Evolutionary conservation across 2,113 vertebrate genomes (phyloP), one percentile per base, ranked within the genome.

Genomic region (Sterna hirundo): DNA sequence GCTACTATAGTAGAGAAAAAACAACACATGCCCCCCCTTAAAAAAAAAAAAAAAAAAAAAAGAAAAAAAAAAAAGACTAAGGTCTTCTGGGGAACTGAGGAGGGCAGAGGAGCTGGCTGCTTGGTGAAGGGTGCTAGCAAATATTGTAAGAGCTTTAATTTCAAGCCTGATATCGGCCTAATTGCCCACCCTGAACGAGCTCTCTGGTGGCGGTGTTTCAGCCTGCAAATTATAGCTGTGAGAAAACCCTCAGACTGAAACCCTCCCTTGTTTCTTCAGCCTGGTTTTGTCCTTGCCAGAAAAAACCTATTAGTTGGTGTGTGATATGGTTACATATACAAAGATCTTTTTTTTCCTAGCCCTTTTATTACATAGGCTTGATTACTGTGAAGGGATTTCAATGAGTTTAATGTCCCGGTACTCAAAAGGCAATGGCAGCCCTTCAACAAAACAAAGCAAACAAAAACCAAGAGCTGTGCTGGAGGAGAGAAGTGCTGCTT

Each of bases 361-460:
- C 98, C 97, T 98, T 98, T 98, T 90, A 85, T 98, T 90, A 82
- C 38, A 96, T 79, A 98, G 97, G 97, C 98, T 98, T 96, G 91
- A 96, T 97, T 97, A 97, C 92, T 96, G 92, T 58, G 83, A 96
- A 96, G 88, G 96, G 96, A 90, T 96, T 94, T 96, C 87, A 97
- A 88, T 95, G 97, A 98, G 96, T 93, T 97, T 84, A 95, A 97
- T 91, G 97, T 97, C 96, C 97, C 57, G 84, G 95, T 96, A 96
- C 96, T 94, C 95, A 86, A 61, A 96, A 97, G 97, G 95, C 97
- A 92, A 94, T 64, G 87, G 60, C 81, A 97, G 97, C 96, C 94
- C 96, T 97, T 94, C 89, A 90, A 72, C 74, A 90, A 62, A 83
- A 96, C 78, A 96, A 96, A 97, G 97, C 97, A 90, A 89, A 91